These are phyloP conservation scores for Sebastes baramenuke DNA, from an alignment of 2,797 vertebrate species.

Conservation along the genomic window DNA sequence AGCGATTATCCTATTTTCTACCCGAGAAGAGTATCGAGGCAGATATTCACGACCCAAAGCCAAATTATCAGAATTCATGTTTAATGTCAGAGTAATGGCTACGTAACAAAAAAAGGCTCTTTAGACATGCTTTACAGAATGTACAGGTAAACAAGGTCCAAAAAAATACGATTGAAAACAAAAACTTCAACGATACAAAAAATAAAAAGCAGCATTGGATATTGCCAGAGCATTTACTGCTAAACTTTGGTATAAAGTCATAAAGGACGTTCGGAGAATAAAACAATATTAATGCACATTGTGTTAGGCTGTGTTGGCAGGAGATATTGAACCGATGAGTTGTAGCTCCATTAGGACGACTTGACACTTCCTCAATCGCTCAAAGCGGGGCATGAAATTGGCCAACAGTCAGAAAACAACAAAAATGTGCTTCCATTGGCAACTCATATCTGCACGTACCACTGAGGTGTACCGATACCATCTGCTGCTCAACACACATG, in stretches of 20 bases:
- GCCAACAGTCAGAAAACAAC: background rate
- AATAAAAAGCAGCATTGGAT: conserved; percentile 78
- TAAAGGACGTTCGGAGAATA: conserved; percentile 44
- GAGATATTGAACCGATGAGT: conserved; percentile 1
- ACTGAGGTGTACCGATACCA: background rate
- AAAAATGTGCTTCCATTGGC: background rate
- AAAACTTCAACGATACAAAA: conserved; percentile 49
- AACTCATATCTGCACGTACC: background rate
- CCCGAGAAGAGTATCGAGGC: background rate
- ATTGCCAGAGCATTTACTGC: conserved; percentile 74
- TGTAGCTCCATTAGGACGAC: conserved; percentile 3
- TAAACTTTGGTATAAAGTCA: conserved; percentile 84
- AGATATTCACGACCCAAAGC: conserved; percentile 1
- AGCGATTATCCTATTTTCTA: background rate
- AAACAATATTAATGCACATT: conserved; percentile 50
- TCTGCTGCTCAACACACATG: background rate
- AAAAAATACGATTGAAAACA: conserved; percentile 58
- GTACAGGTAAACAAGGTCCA: conserved; percentile 77
- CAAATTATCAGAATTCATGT: conserved; percentile 65
- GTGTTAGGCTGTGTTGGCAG: conserved; percentile 16
- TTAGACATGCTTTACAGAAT: conserved; percentile 87
- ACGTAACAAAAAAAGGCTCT: conserved; percentile 80
- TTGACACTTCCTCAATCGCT: conserved; percentile 5
- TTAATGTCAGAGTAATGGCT: conserved; percentile 83
- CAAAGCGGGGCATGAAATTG: background rate